These are phyloP conservation scores for Synanthedon formicaeformis DNA, from an alignment of 2,888 invertebrate genomes.

Conservation along the genomic window DNA sequence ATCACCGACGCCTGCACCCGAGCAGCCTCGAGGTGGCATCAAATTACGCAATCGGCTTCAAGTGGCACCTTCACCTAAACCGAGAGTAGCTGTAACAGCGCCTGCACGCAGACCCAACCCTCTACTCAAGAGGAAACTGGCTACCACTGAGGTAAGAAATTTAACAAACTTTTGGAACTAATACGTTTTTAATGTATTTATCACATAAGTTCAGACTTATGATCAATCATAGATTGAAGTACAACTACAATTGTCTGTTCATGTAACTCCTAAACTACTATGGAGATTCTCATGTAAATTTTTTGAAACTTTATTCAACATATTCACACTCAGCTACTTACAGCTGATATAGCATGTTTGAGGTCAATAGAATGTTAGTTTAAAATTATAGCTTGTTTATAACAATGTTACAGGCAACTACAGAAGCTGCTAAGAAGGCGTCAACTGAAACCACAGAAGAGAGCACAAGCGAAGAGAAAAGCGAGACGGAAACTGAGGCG, in stretches of 20 bases:
- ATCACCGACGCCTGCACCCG: conserved; percentile 42
- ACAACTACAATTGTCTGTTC: too few species aligned
- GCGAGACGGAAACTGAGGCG: conserved; percentile 51
- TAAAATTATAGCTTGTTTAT: background rate
- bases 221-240: too few species aligned
- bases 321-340: too few species aligned
- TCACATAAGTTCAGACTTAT: too few species aligned
- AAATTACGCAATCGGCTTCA: conserved; percentile 50
- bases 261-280: too few species aligned
- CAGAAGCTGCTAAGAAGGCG: conserved; percentile 49
- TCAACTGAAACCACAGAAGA: conserved; percentile 49
- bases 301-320: too few species aligned
- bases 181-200: background rate
- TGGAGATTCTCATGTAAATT: too few species aligned
- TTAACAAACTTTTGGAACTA: background rate
- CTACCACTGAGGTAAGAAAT: conserved; percentile 48
- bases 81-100: conserved; percentile 62
- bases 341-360: too few species aligned
- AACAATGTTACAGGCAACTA: conserved; percentile 33
- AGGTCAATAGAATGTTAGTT: too few species aligned
- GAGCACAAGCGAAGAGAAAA: conserved; percentile 50
- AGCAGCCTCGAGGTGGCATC: conserved; percentile 38
- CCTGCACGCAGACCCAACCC: conserved; percentile 67
- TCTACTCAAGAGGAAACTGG: conserved; percentile 62
- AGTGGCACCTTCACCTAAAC: conserved; percentile 55